Evolutionary conservation across 1,140 invertebrate genomes (phyloP), one percentile per base, ranked within the genome.

Genomic region (Drosophila navojoa): DNA sequence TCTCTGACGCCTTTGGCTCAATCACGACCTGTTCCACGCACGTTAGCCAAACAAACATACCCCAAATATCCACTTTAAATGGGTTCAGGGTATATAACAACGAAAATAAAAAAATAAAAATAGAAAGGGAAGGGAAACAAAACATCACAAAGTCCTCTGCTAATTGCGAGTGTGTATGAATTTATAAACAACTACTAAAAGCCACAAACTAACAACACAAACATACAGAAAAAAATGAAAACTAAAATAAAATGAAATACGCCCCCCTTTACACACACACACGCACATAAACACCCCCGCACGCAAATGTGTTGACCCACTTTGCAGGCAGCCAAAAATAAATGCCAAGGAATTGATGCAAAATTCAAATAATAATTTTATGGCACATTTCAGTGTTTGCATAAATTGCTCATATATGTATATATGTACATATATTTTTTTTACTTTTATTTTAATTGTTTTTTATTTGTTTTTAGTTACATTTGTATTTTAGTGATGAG

Each of bases 311-410:
- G 35, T 38, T 58, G 62, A 45, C 47, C 47, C 66, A 59, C 53
- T 70, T 74, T 73, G 55, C 61, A 22, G 71, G n/a, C 5, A 63
- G 55, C 45, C 22, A 50, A 25, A 55, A 42, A 29, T 35, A 64
- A 53, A 55, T 52, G 50, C 25, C 38, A 53, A 27, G 16, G 66
- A 85, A 82, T 87, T 79, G 76, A 70, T 82, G 76, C 79, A 74
- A 76, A 79, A 89, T 76, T 79, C 69, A 60, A 89, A 87, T 89
- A 89, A 87, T 87, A 87, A 87, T 84, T 87, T 82, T 71, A 89
- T 89, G 82, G 76, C 84, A 89, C 82, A 89, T 79, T 87, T 89
- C 79, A 87, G 76, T 79, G 82, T 71, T 79, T 82, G 84, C 79
- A 82, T 82, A 89, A 86, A 79, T 78, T 87, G 81, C 60, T 79